A percentile compares a stretch with the other conserved stretches of the same genome.
Conservation (phyloP, 2,797 vertebrate species). For the Gambusia yucatana region DNA sequence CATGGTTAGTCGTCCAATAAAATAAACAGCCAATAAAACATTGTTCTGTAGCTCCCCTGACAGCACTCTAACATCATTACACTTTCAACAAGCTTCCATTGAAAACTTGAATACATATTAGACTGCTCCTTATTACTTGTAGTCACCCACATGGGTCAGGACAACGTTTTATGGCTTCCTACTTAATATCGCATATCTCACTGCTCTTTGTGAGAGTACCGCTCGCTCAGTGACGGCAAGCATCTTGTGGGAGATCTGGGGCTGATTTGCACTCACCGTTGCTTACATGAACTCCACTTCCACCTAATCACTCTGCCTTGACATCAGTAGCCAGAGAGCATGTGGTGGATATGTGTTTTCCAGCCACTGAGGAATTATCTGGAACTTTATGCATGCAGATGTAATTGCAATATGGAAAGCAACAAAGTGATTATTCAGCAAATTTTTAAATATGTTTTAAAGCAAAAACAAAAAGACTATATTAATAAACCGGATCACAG, state of each 20-base stretch:
- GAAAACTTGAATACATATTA: slow-evolving; percentile 78
- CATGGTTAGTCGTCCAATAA: slow-evolving; percentile 78
- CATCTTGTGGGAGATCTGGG: slow-evolving; percentile 75
- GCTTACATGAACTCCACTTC: slow-evolving; percentile 78
- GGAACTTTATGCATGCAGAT: slow-evolving; percentile 39
- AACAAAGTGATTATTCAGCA: slow-evolving; percentile 50
- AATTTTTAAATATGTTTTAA: slow-evolving; percentile 36
- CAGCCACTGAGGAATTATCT: slow-evolving; percentile 57
- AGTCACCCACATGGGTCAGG: slow-evolving; percentile 65
- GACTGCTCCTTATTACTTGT: slow-evolving; percentile 71
- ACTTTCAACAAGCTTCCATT: slow-evolving; percentile 79
- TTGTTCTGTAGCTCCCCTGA: slow-evolving; percentile 70
- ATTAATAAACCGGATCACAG: slow-evolving; percentile 38
- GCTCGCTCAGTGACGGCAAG: slow-evolving; percentile 50
- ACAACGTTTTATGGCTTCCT: slow-evolving; percentile 67
- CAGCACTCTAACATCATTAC: slow-evolving; percentile 80
- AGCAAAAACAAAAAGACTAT: slow-evolving; percentile 32
- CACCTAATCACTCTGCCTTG: slow-evolving; percentile 83
- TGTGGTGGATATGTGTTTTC: slow-evolving; percentile 65
- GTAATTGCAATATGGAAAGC: slow-evolving; percentile 48
- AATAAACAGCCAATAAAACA: slow-evolving; percentile 85
- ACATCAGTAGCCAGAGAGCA: slow-evolving; percentile 72
- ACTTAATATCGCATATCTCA: slow-evolving; percentile 77
- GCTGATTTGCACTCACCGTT: slow-evolving; percentile 72
- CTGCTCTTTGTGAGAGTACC: slow-evolving; percentile 46